phyloP scores from a whole-genome alignment of 2,888 invertebrate genomes.

The Eupithecia exiguata region DNA sequence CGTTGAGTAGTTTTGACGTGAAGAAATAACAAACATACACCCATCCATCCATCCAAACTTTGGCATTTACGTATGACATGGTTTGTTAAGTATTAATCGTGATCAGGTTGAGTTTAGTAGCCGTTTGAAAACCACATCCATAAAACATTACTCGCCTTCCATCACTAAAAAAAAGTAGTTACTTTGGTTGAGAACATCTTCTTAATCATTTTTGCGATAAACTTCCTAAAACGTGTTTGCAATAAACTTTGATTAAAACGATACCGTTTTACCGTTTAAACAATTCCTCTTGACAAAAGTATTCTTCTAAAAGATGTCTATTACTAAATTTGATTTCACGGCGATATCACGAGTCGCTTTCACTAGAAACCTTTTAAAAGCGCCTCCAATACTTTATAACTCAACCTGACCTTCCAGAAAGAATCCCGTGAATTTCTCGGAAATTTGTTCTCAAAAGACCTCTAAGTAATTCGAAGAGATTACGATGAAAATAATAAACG shows the following conservation, averaged over 20 bases:
- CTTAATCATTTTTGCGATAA: neutral
- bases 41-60: too few species aligned
- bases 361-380: slow-evolving; percentile 35
- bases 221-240: neutral
- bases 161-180: neutral
- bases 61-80: too few species aligned
- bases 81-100: neutral
- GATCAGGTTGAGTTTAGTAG: neutral
- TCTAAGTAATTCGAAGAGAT: slow-evolving; percentile 41
- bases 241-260: neutral
- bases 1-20: too few species aligned
- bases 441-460: slow-evolving; percentile 40
- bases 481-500: slow-evolving; percentile 41
- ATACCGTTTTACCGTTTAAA: neutral
- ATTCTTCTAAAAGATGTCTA: slow-evolving; percentile 3
- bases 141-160: neutral
- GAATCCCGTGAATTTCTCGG: slow-evolving; percentile 32
- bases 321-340: slow-evolving; percentile 27
- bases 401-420: slow-evolving; percentile 35
- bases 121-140: neutral
- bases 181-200: neutral
- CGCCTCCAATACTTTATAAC: slow-evolving; percentile 37
- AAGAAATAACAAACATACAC: too few species aligned
- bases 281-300: neutral
- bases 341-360: slow-evolving; percentile 18